phyloP scores from a whole-genome alignment of 2,113 vertebrate species.

The Phainopepla nitens region DNA sequence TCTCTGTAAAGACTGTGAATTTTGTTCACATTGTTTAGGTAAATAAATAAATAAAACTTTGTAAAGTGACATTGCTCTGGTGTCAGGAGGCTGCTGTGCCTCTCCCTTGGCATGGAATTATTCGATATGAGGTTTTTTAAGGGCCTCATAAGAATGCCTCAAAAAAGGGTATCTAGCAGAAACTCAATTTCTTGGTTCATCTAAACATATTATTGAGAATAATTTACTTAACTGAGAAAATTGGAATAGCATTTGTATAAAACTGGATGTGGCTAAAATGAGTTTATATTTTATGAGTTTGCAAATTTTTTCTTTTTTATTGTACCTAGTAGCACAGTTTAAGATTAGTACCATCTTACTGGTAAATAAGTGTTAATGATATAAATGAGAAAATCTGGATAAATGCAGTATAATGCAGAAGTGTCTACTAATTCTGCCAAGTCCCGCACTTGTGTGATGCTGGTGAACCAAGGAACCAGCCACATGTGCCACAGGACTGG shows the following conservation, averaged over 20 bases:
- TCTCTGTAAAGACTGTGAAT: neutral
- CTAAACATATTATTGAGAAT: neutral
- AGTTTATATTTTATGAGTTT: neutral
- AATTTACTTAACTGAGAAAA: neutral
- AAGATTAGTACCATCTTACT: neutral
- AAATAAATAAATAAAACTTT: too few species aligned
- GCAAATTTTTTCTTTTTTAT: neutral
- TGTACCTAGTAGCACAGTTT: neutral
- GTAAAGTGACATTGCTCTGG: neutral
- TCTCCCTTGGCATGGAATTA: neutral
- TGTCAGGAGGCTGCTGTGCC: neutral
- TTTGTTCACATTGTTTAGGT: neutral
- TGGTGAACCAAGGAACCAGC: neutral
- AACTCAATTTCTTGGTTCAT: neutral
- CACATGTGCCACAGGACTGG: accelerated
- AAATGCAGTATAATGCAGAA: neutral
- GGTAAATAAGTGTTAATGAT: neutral
- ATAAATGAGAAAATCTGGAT: neutral
- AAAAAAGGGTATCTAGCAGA: neutral
- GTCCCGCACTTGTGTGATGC: neutral
- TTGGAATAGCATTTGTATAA: neutral
- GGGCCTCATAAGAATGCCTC: accelerated
- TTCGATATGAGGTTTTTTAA: neutral
- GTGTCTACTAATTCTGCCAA: neutral
- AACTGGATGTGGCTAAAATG: neutral